A percentile compares a stretch with the other conserved stretches of the same genome.
Evolutionary conservation across 2,888 invertebrate species (phyloP).

Genomic region (Rhimphoctona megacephalus): DNA sequence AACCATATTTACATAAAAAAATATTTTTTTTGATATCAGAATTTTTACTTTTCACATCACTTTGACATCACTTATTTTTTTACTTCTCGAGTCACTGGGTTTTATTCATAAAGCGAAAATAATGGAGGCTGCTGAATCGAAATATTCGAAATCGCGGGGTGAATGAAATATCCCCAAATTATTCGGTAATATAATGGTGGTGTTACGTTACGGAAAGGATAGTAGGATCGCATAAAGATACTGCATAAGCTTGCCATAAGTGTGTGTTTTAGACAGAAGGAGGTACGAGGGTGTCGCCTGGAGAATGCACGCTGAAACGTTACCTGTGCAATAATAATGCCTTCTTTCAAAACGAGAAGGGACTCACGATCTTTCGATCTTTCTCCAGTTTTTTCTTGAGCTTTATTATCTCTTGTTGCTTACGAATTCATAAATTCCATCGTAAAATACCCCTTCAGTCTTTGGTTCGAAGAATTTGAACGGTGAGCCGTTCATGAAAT

Average conservation of each 20-base stretch:
- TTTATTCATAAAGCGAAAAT: slow-evolving; percentile 5
- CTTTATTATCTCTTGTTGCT: slow-evolving; percentile 74
- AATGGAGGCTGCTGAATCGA: neutral
- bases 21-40: too few relatives aligned
- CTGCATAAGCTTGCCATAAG: neutral
- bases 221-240: slow-evolving; percentile 46
- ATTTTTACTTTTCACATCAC: too few relatives aligned
- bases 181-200: slow-evolving; percentile 80
- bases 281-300: slow-evolving; percentile 71
- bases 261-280: neutral
- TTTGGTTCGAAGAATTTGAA: too few relatives aligned
- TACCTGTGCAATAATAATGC: slow-evolving; percentile 54
- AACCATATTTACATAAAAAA: neutral
- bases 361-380: slow-evolving; percentile 70
- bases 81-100: neutral
- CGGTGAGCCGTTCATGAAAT: neutral
- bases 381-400: slow-evolving; percentile 54
- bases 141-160: slow-evolving; percentile 40
- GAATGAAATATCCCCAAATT: slow-evolving; percentile 81
- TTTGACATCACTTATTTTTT: too few relatives aligned
- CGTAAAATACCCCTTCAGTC: too few relatives aligned
- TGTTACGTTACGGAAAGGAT: slow-evolving; percentile 68
- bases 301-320: slow-evolving; percentile 43
- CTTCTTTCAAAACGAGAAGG: slow-evolving; percentile 58
- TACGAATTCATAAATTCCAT: slow-evolving; percentile 79